These are phyloP conservation scores for Lota lota DNA, from an alignment of 2,113 vertebrate genomes.

Conservation along the genomic window DNA sequence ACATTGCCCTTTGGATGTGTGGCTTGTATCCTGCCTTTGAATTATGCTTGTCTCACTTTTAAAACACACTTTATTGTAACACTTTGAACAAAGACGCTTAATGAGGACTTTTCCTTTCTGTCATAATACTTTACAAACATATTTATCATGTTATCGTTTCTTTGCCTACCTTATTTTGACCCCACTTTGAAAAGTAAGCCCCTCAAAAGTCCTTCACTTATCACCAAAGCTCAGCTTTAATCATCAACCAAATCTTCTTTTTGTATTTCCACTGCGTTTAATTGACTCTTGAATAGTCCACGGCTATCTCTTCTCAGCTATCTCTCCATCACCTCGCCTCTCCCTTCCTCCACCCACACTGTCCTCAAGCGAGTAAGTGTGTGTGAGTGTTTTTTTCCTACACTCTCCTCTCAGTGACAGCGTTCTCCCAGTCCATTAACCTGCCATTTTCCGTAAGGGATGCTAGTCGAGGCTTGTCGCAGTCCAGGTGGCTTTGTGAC, in stretches of 20 bases:
- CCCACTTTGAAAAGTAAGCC: too few species aligned
- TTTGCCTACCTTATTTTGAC: too few species aligned
- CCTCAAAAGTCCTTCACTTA: not conserved
- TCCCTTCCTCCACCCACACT: too few species aligned
- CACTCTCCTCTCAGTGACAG: not conserved
- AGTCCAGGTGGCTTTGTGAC: slow-evolving; percentile 62
- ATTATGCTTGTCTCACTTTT: too few species aligned
- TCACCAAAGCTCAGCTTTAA: slow-evolving; percentile 48
- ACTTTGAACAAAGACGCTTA: too few species aligned
- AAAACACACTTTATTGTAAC: too few species aligned
- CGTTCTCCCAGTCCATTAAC: slow-evolving; percentile 49
- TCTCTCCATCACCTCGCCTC: slow-evolving; percentile 12
- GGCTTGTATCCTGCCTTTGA: too few species aligned
- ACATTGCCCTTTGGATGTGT: too few species aligned
- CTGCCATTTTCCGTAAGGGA: slow-evolving; percentile 46
- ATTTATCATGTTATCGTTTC: too few species aligned
- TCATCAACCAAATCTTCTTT: slow-evolving; percentile 8
- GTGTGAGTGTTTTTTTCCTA: not conserved
- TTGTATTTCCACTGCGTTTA: slow-evolving; percentile 26
- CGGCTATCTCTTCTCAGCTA: slow-evolving; percentile 21
- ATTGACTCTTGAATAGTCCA: slow-evolving; percentile 56
- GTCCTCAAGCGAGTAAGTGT: slow-evolving; percentile 15
- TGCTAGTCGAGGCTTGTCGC: slow-evolving; percentile 41
- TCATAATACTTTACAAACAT: too few species aligned
- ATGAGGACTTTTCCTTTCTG: too few species aligned